Conservation (phyloP, 1,140 invertebrate genomes). For the Trichonephila inaurata region DNA sequence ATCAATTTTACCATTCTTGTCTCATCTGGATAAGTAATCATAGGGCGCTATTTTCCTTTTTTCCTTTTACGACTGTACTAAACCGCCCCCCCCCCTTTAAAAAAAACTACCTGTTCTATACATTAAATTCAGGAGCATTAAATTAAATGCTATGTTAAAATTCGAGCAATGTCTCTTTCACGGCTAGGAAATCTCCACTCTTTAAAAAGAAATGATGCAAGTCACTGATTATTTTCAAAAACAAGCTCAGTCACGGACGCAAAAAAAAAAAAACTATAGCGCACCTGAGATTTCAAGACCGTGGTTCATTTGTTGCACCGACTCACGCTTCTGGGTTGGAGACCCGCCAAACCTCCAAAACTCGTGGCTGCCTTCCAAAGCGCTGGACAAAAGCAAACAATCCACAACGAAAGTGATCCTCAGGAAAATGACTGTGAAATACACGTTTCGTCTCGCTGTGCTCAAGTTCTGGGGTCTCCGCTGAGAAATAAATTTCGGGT, state of each 20-base stretch:
- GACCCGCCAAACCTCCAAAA: neutral
- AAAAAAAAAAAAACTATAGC: neutral
- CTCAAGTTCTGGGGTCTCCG: neutral
- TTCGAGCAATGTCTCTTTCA: neutral
- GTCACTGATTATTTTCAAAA: neutral
- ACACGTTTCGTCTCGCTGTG: neutral
- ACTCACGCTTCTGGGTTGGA: slow-evolving; percentile 1
- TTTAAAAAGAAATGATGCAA: neutral
- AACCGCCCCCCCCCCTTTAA: too few relatives aligned
- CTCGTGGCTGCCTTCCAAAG: slow-evolving; percentile 26
- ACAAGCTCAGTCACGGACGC: neutral
- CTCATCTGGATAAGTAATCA: too few relatives aligned
- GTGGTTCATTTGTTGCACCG: slow-evolving; percentile 20
- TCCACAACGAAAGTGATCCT: slow-evolving; percentile 15
- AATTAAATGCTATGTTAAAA: too few relatives aligned
- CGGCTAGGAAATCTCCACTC: neutral
- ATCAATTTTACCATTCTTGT: too few relatives aligned
- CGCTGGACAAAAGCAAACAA: slow-evolving; percentile 51
- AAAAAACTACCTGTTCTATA: too few relatives aligned
- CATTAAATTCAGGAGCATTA: too few relatives aligned
- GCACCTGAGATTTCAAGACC: slow-evolving; percentile 14
- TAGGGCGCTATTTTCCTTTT: too few relatives aligned
- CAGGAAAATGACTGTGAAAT: neutral
- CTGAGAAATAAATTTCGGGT: neutral
- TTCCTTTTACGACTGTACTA: too few relatives aligned